Percentiles rank a stretch among this genome's conserved stretches.
phyloP scores from a whole-genome alignment of 2,797 vertebrate species.

The Sphenopsis melanotis region DNA sequence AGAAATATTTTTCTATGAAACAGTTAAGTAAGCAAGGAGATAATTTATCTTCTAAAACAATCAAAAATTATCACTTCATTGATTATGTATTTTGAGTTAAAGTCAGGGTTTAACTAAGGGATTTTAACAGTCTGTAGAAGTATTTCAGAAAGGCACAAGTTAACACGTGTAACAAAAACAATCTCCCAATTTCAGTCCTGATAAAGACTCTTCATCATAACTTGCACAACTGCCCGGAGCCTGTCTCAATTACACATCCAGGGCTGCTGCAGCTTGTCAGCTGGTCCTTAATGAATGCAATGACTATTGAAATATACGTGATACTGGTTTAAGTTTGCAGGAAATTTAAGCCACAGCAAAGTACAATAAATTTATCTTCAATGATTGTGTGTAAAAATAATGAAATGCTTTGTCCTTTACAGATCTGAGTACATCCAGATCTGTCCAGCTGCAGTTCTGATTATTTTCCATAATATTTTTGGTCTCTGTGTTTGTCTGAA shows the following conservation, averaged over 20 bases:
- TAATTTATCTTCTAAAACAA: neutral
- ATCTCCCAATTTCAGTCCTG: neutral
- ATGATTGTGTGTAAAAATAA: neutral
- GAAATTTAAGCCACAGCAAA: neutral
- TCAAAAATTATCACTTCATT: neutral
- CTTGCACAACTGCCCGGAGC: neutral
- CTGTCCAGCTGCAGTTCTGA: neutral
- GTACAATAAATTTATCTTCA: neutral
- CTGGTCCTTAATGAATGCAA: neutral
- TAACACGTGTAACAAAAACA: neutral
- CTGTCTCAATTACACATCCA: neutral
- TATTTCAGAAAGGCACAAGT: neutral
- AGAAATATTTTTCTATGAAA: neutral
- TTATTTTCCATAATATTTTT: neutral
- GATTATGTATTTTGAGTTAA: constrained; percentile 21
- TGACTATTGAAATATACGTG: neutral
- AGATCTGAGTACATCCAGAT: neutral
- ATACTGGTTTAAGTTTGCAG: neutral
- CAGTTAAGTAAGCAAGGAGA: neutral
- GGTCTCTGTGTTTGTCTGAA: neutral
- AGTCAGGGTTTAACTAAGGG: neutral
- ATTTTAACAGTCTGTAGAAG: neutral
- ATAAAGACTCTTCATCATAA: neutral
- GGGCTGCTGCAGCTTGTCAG: neutral
- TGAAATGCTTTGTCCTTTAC: neutral